These are phyloP conservation scores for Syrmaticus mikado DNA, from an alignment of 2,113 vertebrate species.

Conservation along the genomic window DNA sequence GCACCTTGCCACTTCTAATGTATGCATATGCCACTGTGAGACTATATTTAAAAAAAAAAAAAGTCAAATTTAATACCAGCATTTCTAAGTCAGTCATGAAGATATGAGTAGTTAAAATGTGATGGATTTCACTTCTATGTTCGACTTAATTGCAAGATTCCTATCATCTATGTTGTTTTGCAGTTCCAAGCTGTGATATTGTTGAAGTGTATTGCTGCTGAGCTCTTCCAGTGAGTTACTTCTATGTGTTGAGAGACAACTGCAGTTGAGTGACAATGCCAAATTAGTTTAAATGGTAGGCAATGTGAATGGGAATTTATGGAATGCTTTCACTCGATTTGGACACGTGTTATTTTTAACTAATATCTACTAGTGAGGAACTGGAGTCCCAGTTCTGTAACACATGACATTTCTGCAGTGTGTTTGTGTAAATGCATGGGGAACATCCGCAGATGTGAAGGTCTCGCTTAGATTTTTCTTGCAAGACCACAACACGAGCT, in stretches of 20 bases:
- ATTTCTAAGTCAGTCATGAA: neutral
- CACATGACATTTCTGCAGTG: neutral
- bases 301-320: neutral
- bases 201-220: neutral
- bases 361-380: neutral
- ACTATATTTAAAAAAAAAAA: neutral
- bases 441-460: neutral
- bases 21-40: fast-evolving
- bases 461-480: neutral
- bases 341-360: neutral
- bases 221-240: neutral
- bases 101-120: neutral
- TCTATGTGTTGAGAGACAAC: neutral
- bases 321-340: neutral
- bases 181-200: neutral
- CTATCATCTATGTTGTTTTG: neutral
- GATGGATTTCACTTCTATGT: neutral
- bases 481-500: neutral
- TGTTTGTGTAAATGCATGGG: neutral
- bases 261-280: neutral
- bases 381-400: neutral
- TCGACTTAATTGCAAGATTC: slow-evolving; percentile 2
- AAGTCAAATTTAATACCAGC: neutral
- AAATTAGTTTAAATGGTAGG: neutral
- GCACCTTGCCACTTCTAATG: neutral